Conservation (phyloP, 2,797 vertebrate genomes). For the Propithecus deckenii region DNA sequence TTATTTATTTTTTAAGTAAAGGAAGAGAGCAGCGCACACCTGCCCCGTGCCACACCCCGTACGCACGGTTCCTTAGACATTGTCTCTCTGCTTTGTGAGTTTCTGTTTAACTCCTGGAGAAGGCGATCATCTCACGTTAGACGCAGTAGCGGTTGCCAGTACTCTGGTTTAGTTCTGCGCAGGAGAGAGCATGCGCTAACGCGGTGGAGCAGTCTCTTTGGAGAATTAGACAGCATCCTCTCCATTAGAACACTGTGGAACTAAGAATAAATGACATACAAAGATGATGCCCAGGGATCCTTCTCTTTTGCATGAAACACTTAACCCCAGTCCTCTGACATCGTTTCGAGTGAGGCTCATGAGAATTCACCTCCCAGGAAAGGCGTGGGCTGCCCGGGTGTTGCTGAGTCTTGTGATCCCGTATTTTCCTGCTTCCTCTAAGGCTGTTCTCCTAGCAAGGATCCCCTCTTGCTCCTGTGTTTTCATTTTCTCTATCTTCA, state of each 20-base stretch:
- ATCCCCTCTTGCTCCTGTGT: neutral
- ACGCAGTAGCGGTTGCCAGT: neutral
- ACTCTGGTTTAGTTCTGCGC: neutral
- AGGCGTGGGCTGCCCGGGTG: neutral
- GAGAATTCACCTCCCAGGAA: neutral
- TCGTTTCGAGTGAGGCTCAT: neutral
- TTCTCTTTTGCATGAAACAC: neutral
- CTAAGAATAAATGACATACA: neutral
- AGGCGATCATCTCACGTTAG: neutral
- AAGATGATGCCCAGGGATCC: neutral
- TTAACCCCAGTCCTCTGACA: neutral
- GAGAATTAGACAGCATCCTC: neutral
- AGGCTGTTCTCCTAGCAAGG: neutral
- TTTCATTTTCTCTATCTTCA: neutral
- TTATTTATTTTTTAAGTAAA: neutral
- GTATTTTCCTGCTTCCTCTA: neutral
- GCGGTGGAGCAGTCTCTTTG: neutral
- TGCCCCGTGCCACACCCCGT: neutral
- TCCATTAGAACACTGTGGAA: neutral
- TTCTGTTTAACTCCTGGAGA: constrained; percentile 14
- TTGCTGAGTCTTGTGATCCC: neutral
- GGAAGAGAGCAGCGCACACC: neutral
- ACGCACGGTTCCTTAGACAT: neutral
- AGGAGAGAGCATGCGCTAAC: neutral
- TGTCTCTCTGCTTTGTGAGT: neutral